A percentile compares a stretch with the other conserved stretches of the same genome.
Evolutionary conservation across 2,888 invertebrate species (phyloP).

Genomic region (Andrena minutula): DNA sequence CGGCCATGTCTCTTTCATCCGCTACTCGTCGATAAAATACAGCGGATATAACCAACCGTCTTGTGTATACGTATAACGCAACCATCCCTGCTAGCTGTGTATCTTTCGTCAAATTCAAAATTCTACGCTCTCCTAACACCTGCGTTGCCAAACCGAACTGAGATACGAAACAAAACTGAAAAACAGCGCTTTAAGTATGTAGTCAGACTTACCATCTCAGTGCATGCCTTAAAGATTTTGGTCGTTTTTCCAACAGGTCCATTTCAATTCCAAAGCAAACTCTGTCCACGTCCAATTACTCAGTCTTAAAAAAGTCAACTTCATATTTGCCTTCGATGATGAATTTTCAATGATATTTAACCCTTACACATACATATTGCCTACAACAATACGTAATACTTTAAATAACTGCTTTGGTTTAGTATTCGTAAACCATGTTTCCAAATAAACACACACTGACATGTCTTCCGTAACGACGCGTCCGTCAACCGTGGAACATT

Average conservation of each 20-base stretch:
- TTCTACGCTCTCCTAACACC: neutral
- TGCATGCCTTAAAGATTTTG: too few species aligned
- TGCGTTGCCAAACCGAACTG: neutral
- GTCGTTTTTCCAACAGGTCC: too few species aligned
- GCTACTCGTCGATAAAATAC: slow-evolving; percentile 22
- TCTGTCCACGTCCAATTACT: too few species aligned
- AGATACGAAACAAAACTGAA: too few species aligned
- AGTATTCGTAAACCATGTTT: neutral
- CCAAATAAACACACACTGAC: neutral
- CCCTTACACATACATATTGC: too few species aligned
- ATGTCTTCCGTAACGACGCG: neutral
- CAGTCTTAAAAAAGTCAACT: too few species aligned
- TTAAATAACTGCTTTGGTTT: neutral
- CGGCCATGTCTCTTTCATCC: slow-evolving; percentile 67
- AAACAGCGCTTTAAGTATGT: too few species aligned
- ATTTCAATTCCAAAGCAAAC: too few species aligned
- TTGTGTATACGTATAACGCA: neutral
- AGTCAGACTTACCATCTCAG: too few species aligned
- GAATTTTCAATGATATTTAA: too few species aligned
- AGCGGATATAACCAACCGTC: slow-evolving; percentile 4
- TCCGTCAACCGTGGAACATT: neutral
- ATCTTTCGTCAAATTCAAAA: neutral
- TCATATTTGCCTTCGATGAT: too few species aligned
- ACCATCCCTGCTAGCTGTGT: neutral
- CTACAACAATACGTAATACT: neutral